These are phyloP conservation scores for Eledona agricola DNA, from an alignment of 2,888 invertebrate genomes.

Conservation along the genomic window DNA sequence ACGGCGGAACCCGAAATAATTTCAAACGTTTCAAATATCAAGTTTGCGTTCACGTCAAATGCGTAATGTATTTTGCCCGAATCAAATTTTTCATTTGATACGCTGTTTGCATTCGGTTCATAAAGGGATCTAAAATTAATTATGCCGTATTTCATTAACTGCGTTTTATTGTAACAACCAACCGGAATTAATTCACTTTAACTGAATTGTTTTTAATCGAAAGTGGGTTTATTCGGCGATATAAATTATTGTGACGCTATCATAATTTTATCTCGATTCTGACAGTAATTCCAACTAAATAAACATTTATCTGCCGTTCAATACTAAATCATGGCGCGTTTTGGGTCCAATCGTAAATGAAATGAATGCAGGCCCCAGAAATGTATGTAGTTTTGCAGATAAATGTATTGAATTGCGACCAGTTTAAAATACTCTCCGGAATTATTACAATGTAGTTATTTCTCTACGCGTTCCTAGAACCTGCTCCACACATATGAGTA, in stretches of 20 bases:
- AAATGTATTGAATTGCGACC: too few relatives aligned
- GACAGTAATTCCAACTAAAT: conserved; percentile 5
- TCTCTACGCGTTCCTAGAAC: too few relatives aligned
- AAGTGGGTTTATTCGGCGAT: conserved; percentile 18
- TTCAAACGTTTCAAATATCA: conserved; percentile 28
- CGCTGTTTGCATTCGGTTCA: conserved; percentile 13
- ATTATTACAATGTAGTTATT: too few relatives aligned
- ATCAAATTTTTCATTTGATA: conserved; percentile 14
- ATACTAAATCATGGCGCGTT: conserved; percentile 4
- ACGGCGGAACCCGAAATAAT: conserved; percentile 11
- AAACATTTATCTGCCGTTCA: conserved; percentile 1
- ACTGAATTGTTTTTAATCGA: conserved; percentile 15
- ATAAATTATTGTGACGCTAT: conserved; percentile 12
- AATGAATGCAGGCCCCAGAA: too few relatives aligned
- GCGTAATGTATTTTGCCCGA: conserved; percentile 1
- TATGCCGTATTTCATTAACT: conserved; percentile 25
- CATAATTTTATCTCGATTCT: conserved; percentile 19
- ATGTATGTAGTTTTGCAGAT: too few relatives aligned
- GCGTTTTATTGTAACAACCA: conserved; percentile 12
- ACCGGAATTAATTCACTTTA: conserved; percentile 19
- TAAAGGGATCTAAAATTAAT: conserved; percentile 20
- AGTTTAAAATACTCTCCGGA: too few relatives aligned
- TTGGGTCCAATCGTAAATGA: neutral
- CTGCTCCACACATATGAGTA: too few relatives aligned
- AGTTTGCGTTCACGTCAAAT: too few relatives aligned